Percentiles rank a stretch among this genome's conserved stretches.
Evolutionary conservation across 2,113 vertebrate species (phyloP).

Genomic region (Oryzias woworae): DNA sequence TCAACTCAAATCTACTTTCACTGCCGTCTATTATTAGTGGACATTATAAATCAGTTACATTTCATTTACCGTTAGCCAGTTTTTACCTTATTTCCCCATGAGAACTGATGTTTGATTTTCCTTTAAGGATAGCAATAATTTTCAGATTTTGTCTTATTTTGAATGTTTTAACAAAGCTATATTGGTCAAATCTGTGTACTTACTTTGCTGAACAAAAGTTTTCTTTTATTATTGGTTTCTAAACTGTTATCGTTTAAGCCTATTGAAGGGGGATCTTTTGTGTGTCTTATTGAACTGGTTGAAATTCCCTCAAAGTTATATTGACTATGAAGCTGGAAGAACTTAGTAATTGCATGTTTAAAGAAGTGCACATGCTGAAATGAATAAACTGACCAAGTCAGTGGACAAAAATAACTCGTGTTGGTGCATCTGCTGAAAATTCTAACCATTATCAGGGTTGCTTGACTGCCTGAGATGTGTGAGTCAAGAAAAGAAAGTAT

Average conservation of each 20-base stretch:
- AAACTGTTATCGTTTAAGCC: constrained; percentile 22
- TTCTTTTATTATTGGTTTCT: constrained; percentile 17
- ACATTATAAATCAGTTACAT: constrained; percentile 22
- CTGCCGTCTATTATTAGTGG: constrained; percentile 54
- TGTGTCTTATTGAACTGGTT: constrained; percentile 8
- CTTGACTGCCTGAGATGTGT: not conserved
- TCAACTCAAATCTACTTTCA: constrained; percentile 20
- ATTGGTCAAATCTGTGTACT: constrained; percentile 26
- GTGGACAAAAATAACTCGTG: not conserved
- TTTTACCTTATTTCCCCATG: constrained; percentile 37
- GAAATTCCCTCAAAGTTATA: not conserved
- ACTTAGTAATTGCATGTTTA: constrained; percentile 13
- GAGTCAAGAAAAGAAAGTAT: constrained; percentile 12
- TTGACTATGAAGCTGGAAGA: constrained; percentile 17
- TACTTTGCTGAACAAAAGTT: constrained; percentile 23
- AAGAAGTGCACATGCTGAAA: not conserved
- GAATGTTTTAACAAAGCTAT: constrained; percentile 11
- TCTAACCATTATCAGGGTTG: not conserved
- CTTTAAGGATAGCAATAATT: constrained; percentile 12
- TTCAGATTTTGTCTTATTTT: constrained; percentile 5
- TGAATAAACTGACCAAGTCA: not conserved
- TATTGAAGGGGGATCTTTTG: not conserved
- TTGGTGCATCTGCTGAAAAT: not conserved
- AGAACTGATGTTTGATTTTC: constrained; percentile 31
- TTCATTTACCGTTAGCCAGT: constrained; percentile 37